Base-by-base conservation (phyloP, 2,888 invertebrate genomes). In the Ichneumoninae sp. region DNA sequence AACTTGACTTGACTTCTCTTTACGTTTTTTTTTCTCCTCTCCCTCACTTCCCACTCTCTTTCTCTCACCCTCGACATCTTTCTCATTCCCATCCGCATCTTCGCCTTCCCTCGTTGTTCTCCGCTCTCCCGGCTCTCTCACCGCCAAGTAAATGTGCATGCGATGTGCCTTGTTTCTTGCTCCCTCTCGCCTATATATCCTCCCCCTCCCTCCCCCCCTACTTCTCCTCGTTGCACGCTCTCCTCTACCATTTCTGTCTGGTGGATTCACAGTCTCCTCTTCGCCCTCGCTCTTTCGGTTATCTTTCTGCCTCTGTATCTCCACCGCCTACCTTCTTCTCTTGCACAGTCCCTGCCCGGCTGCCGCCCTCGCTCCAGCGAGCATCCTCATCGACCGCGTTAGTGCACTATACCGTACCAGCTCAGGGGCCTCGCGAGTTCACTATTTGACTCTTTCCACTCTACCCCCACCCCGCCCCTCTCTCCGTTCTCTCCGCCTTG, bases 1-100 rank as follows among this genome's bases (percentile, higher is more conserved):
- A 88, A 89, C 92, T 91, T 87, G 88, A 88, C 90, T 89, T 88
- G 86, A 84, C 86, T 87, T 84, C 87, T 84, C 86, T 87, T 86
- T 76, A 57, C 82, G 82, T 88, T 82, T 83, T 84, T 82, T 88
- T 82, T 82, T 47, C 77, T 83, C 78, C 84, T 66, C 71, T 75
- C 80, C 80, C 75, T 57, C 33, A 80, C 68, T 66, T 26, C 79
- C 60, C 70, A 13, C 70, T 36, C 82, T 60, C 80, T 86, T 84
- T 87, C 82, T 57, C 57, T 13, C 33, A 13, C 70, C 36, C 22
- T 70, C 70, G 8, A n/a, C 33, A 19, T 52, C 30, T 74, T 47
- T 50, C 47, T 62, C 62, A n/a, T 1, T 60, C 62, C 62, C 19
- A 47, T 72, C 72, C 19, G 30, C 19, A 10, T 65, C 62, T 36